phyloP scores from a whole-genome alignment of 1,140 invertebrate species.

The Trichomalopsis sarcophagae region DNA sequence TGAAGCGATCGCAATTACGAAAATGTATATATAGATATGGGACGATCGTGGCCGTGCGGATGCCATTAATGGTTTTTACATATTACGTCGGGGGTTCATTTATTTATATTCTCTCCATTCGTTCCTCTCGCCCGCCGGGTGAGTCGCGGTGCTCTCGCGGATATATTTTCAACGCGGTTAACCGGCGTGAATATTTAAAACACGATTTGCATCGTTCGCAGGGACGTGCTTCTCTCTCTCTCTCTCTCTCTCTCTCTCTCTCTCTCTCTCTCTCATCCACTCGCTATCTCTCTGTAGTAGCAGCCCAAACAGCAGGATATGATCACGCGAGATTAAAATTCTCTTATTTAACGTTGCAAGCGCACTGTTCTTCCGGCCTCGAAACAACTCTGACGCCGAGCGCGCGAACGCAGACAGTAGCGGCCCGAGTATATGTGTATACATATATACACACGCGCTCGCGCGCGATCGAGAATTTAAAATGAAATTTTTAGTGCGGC shows the following conservation, averaged over 20 bases:
- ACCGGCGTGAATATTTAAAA: constrained; percentile 42
- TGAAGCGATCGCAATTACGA: background rate
- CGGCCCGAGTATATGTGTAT: background rate
- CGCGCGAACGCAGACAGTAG: too few relatives aligned
- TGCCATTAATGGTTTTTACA: constrained; percentile 1
- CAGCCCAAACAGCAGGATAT: background rate
- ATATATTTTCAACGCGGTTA: constrained; percentile 42
- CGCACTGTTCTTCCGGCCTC: too few relatives aligned
- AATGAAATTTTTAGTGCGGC: background rate
- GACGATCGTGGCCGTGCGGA: background rate
- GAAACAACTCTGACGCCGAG: too few relatives aligned
- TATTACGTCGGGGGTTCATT: background rate
- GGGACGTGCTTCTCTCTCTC: background rate
- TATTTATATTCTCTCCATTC: background rate
- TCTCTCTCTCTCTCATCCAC: background rate
- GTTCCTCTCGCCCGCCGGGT: background rate
- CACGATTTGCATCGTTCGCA: constrained; percentile 30
- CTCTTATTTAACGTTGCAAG: constrained; percentile 43
- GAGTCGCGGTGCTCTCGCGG: background rate
- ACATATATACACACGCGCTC: background rate
- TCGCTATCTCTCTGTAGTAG: too few relatives aligned
- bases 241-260: background rate
- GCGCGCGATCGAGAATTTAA: constrained; percentile 2
- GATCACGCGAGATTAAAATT: constrained; percentile 32
- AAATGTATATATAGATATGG: background rate